A percentile compares a stretch with the other conserved stretches of the same genome.
phyloP scores from a whole-genome alignment of 2,113 vertebrate species.

The Lasiurus cinereus region DNA sequence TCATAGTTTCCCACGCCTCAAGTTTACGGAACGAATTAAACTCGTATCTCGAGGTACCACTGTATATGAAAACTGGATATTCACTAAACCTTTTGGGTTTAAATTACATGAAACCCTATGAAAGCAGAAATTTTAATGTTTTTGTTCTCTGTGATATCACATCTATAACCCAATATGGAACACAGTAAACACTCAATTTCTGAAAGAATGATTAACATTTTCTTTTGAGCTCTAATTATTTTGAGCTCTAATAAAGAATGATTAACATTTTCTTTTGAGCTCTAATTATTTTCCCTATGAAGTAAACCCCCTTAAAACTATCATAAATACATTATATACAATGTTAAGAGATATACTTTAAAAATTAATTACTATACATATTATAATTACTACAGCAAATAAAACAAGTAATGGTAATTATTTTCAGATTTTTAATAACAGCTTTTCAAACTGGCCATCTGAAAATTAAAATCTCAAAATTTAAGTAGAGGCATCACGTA shows the following conservation, averaged over 20 bases:
- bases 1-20: no score
- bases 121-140: background rate
- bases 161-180: background rate
- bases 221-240: background rate
- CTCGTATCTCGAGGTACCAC: no score
- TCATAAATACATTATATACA: background rate
- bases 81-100: slow-evolving; percentile 1
- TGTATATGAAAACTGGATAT: background rate
- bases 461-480: slow-evolving; percentile 45
- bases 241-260: background rate
- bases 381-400: background rate
- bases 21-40: no score
- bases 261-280: slow-evolving; percentile 21
- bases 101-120: background rate
- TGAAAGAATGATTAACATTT: slow-evolving; percentile 28
- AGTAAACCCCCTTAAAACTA: slow-evolving; percentile 25
- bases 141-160: background rate
- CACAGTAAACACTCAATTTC: background rate
- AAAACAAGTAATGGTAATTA: background rate
- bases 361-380: background rate
- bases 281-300: background rate
- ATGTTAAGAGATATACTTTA: background rate
- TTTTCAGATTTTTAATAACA: slow-evolving; percentile 11
- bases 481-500: background rate
- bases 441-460: background rate